Conservation (phyloP, 2,113 vertebrate genomes). For the Carassius carassius region DNA sequence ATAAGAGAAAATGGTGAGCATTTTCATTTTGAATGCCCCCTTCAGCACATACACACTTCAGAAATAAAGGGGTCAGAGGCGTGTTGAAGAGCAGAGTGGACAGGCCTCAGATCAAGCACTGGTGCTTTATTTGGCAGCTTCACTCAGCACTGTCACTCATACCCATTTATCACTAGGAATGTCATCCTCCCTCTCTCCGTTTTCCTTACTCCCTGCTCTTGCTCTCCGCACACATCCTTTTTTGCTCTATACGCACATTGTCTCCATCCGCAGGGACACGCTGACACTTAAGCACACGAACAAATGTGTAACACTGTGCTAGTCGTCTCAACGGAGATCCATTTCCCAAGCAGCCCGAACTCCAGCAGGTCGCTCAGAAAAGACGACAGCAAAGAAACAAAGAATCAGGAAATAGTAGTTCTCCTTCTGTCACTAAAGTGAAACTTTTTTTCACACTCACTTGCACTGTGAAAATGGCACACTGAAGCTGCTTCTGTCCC, state of each 20-base stretch:
- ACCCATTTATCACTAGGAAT: conserved; percentile 51
- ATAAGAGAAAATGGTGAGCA: background rate
- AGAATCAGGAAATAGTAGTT: conserved; percentile 31
- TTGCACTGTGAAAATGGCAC: conserved; percentile 22
- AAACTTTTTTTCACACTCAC: conserved; percentile 41
- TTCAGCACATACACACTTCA: conserved; percentile 19
- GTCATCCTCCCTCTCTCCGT: conserved; percentile 19
- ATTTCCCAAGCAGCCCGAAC: conserved; percentile 24
- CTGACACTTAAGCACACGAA: conserved; percentile 26
- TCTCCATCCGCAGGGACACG: conserved; percentile 40
- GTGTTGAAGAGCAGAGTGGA: conserved; percentile 8
- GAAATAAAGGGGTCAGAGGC: conserved; percentile 29
- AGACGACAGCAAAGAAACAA: conserved; percentile 8
- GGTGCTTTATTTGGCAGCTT: conserved; percentile 44
- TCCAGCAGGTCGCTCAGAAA: conserved; percentile 22
- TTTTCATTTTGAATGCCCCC: conserved; percentile 10
- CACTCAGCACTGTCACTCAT: conserved; percentile 43
- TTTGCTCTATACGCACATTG: conserved; percentile 22
- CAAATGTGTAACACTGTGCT: conserved; percentile 39
- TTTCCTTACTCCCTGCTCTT: conserved; percentile 3
- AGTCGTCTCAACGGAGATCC: conserved; percentile 44
- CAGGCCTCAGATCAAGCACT: conserved; percentile 36
- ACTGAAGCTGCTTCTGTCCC: background rate
- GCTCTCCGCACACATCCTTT: background rate
- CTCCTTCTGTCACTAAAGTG: conserved; percentile 31